phyloP scores from a whole-genome alignment of 2,888 invertebrate species.

The Clusia tigrina region DNA sequence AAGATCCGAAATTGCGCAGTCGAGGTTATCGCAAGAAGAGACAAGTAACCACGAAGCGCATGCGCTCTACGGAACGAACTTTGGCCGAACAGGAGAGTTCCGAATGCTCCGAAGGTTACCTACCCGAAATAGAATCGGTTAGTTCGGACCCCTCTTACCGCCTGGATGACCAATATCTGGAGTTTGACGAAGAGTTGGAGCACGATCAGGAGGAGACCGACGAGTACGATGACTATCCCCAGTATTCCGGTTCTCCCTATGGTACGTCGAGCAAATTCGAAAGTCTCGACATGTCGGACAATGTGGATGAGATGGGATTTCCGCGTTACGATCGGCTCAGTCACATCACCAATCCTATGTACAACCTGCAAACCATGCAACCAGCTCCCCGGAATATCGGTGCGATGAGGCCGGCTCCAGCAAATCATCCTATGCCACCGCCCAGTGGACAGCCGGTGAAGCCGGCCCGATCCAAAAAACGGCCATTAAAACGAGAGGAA shows the following conservation, averaged over 20 bases:
- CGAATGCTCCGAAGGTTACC: slow-evolving; percentile 75
- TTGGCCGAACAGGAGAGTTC: slow-evolving; percentile 69
- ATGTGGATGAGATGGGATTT: slow-evolving; percentile 74
- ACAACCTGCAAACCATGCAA: slow-evolving; percentile 42
- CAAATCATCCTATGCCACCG: slow-evolving; percentile 59
- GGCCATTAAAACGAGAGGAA: slow-evolving; percentile 61
- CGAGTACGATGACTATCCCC: slow-evolving; percentile 69
- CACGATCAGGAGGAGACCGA: slow-evolving; percentile 64
- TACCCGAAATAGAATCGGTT: slow-evolving; percentile 72
- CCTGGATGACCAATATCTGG: slow-evolving; percentile 63
- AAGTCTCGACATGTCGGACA: slow-evolving; percentile 71
- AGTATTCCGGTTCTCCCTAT: slow-evolving; percentile 54
- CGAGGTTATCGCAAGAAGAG: slow-evolving; percentile 75
- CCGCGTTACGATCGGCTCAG: slow-evolving; percentile 71
- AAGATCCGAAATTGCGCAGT: slow-evolving; percentile 74
- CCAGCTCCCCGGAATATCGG: slow-evolving; percentile 3
- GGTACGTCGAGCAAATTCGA: slow-evolving; percentile 65
- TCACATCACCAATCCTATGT: slow-evolving; percentile 65
- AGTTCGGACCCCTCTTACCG: slow-evolving; percentile 71
- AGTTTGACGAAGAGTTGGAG: slow-evolving; percentile 63
- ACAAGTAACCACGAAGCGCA: slow-evolving; percentile 66
- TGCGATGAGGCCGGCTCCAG: slow-evolving; percentile 47
- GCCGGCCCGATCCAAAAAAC: slow-evolving; percentile 62
- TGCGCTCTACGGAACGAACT: slow-evolving; percentile 54
- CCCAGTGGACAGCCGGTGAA: slow-evolving; percentile 64